These are phyloP conservation scores for Tribolium madens DNA, from an alignment of 1,140 invertebrate species.

Conservation along the genomic window DNA sequence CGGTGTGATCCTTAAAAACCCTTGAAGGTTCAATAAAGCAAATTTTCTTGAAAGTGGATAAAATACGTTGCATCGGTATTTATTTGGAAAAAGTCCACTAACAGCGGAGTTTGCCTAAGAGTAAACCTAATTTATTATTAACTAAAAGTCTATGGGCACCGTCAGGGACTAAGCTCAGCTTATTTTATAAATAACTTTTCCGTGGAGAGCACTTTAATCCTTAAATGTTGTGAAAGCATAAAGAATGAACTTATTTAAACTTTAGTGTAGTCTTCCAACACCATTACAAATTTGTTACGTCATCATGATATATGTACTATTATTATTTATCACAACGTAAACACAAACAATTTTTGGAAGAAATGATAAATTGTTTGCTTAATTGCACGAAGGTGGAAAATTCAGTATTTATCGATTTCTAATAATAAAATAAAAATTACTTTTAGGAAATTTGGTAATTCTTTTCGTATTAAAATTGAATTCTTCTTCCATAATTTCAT, in stretches of 20 bases:
- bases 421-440: background rate
- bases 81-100: background rate
- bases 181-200: background rate
- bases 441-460: background rate
- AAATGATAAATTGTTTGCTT: too few species aligned
- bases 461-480: background rate
- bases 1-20: background rate
- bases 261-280: background rate
- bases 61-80: background rate
- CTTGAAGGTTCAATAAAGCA: background rate
- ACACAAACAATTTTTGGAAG: too few species aligned
- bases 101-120: background rate
- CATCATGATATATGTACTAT: too few species aligned
- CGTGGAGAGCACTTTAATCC: background rate
- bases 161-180: background rate
- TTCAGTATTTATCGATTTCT: background rate
- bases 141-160: background rate
- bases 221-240: background rate
- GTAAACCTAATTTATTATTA: background rate
- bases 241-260: background rate
- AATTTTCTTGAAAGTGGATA: background rate
- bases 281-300: too few species aligned
- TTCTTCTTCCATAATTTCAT: background rate
- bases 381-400: background rate
- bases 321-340: too few species aligned